phyloP scores from a whole-genome alignment of 2,113 vertebrate genomes.

The Poeciliopsis retropinna region DNA sequence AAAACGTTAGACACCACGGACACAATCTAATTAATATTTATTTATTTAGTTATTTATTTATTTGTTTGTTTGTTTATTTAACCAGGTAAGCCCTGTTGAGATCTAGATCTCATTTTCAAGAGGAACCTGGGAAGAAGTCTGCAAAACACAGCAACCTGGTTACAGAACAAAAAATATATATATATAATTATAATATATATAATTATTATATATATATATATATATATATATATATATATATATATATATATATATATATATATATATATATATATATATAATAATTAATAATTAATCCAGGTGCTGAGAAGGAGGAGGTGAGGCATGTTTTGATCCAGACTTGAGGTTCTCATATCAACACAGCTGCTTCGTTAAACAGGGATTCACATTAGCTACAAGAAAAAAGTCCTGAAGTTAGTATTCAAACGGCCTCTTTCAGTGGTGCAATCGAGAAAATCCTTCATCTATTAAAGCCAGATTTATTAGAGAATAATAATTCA shows the following conservation, averaged over 20 bases:
- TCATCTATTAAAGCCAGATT: conserved; percentile 27
- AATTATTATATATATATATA: too few species aligned
- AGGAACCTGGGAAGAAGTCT: too few species aligned
- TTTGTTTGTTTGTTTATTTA: too few species aligned
- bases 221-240: too few species aligned
- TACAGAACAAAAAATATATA: too few species aligned
- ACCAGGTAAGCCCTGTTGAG: too few species aligned
- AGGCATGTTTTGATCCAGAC: conserved; percentile 59
- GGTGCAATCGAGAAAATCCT: conserved; percentile 29
- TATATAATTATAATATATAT: too few species aligned
- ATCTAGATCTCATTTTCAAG: too few species aligned
- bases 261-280: too few species aligned
- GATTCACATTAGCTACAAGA: conserved; percentile 34
- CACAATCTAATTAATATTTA: conserved; percentile 62
- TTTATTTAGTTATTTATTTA: neutral
- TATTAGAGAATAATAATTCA: conserved; percentile 21
- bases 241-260: too few species aligned
- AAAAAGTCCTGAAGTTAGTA: conserved; percentile 10
- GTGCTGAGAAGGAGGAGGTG: conserved; percentile 35
- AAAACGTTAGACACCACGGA: conserved; percentile 39
- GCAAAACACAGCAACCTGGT: too few species aligned
- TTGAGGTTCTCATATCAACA: conserved; percentile 40
- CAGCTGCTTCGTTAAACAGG: conserved; percentile 33
- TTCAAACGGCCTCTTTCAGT: conserved; percentile 36
- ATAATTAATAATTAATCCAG: conserved; percentile 44